Evolutionary conservation across 2,797 vertebrate species (phyloP).

Genomic region (Epinephelus awoara): DNA sequence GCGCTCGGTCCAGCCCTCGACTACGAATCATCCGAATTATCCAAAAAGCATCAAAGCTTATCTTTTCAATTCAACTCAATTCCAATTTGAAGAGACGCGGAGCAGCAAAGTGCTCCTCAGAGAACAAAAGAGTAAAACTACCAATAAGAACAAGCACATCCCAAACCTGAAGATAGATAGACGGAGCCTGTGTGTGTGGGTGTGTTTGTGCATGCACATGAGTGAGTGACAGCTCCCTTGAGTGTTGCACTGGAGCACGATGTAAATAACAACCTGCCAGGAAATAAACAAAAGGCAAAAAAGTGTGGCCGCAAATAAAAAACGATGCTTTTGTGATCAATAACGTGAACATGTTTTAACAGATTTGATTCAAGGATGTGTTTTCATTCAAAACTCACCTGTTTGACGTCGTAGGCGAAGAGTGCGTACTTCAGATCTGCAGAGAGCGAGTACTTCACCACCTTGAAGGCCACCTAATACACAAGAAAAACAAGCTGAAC

Average conservation of each 20-base stretch:
- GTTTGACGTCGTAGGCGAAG: slow-evolving; percentile 95
- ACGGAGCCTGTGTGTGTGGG: background rate
- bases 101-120: slow-evolving; percentile 11
- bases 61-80: slow-evolving; percentile 21
- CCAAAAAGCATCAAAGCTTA: slow-evolving; percentile 2
- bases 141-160: background rate
- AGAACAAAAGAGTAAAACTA: slow-evolving; percentile 1
- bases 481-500: background rate
- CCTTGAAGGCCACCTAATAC: slow-evolving; percentile 92
- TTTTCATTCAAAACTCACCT: slow-evolving; percentile 80
- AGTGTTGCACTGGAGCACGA: slow-evolving; percentile 23
- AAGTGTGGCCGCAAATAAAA: background rate
- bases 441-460: slow-evolving; percentile 92
- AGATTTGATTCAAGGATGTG: background rate
- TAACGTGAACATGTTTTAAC: background rate
- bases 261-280: slow-evolving; percentile 47
- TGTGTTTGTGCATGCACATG: slow-evolving; percentile 18
- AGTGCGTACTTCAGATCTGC: slow-evolving; percentile 94
- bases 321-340: background rate
- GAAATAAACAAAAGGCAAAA: slow-evolving; percentile 37
- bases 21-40: slow-evolving; percentile 1
- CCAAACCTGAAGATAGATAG: background rate
- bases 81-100: slow-evolving; percentile 20
- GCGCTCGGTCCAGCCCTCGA: background rate
- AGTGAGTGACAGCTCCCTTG: slow-evolving; percentile 23